Evolutionary conservation across 1,140 invertebrate genomes (phyloP), one percentile per base, ranked within the genome.

Genomic region (Lamellibrachia luymesi): DNA sequence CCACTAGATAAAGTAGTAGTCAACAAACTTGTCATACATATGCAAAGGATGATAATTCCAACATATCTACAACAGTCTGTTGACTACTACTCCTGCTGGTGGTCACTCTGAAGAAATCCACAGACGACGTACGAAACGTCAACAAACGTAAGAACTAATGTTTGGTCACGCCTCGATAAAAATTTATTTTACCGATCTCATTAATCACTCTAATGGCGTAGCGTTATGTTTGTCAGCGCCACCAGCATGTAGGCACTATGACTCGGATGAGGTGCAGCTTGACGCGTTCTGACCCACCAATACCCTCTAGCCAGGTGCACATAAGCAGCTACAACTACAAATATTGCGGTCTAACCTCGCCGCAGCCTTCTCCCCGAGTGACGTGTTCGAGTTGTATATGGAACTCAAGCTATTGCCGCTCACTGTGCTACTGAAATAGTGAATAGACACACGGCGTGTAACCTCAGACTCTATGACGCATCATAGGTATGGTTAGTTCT

Each of bases 301-400:
- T 38, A 7, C 64, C 64, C 7, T 80, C 64, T 80, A 80, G 4
- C 8, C 64, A 10, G 25, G 64, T 80, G 64, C 64, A 80, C 2
- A 22, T 0, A 80, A 80, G 52, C 52, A 56, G 17, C 64, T 80
- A 80, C 38, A 38, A 22, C 64, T 80, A 80, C 64, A 17, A 80
- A 17, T 80, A 80, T 22, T 8, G 13, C 5, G 13, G 64, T 80
- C 64, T 10, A 17, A 80, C 64, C 64, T 80, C 64, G 17, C 64
- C 8, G 64, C 64, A 22, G 64, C 64, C 25, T 80, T 80, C 17
- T 80, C 91, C 2, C 91, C 91, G 10, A 91, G 91, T 4, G 91
- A 91, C 49, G 51, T 91, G 25, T 91, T 91, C 49, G 91, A 91
- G 51, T 91, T 91, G 51, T 91, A 91, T 51, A 91, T 27, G 27